Evolutionary conservation across 1,140 invertebrate species (phyloP), one percentile per base, ranked within the genome.

Genomic region (Caerostris darwini): DNA sequence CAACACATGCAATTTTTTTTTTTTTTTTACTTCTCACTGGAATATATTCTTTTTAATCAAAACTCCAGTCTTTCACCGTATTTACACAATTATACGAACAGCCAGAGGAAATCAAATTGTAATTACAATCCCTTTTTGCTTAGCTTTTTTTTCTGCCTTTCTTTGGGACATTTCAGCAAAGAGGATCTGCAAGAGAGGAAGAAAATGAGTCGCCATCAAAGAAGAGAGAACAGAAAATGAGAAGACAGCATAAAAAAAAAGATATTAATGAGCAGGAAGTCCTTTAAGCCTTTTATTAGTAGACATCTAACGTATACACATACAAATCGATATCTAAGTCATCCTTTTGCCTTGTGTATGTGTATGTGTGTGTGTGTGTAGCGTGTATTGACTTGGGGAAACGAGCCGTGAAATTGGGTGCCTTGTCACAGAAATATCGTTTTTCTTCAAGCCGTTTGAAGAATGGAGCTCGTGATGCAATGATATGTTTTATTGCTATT

Each of bases 261-360:
- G 87, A 71, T 69, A 90, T 71, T 89, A 69, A 71, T 90, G 61
- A 69, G 14, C 34, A 54, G 64, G 61, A 61, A 90, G 86, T 53
- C 87, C 50, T 61, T 34, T 71, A 90, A 71, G 53, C 67, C 87
- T 90, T 90, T 90, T 64, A 90, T 90, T 90, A 90, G 87, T 8
- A n/a, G 34, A 69, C 50, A 90, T 19, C 64, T 90, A 90, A 90
- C 67, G 61, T 69, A 83, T 83, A 57, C 56, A 69, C 69, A 77
- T 50, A 90, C 87, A 90, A 90, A 90, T 90, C 87, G 71, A 90
- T 90, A 90, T 50, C 71, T 77, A 50, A 71, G 87, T 90, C 61
- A 50, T 90, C 71, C 53, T 57, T 77, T 89, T 53, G 12, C 64
- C 71, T 56, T 7, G 82, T n/a, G 82, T 83, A 3, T 17, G n/a